Evolutionary conservation across 2,888 invertebrate genomes (phyloP), one percentile per base, ranked within the genome.

Genomic region (Drosophila vallismaia): DNA sequence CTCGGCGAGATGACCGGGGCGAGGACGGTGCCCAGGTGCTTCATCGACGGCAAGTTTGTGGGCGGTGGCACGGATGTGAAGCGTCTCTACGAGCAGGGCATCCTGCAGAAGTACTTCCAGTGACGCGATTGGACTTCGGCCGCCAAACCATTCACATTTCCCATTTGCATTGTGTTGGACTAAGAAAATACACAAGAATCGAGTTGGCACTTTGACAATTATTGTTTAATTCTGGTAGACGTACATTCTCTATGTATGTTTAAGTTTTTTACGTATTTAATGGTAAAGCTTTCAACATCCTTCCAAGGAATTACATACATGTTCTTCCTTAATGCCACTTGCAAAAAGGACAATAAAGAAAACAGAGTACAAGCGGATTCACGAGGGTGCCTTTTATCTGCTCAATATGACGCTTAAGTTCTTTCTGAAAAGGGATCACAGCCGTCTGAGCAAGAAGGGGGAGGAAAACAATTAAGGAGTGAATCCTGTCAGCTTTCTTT

Each of bases 41-140:
- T 99, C 91, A 94, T 99, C 51, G 95, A 97, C 86, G 97, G 97
- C 6, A 94, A 95, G 89, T 99, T 95, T 89, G 93, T 99, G 56
- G 99, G 99, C 5, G 99, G 98, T 31, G 98, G 98, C 3, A 94
- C 95, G 3, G 99, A 99, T 89, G 96, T 98, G 0, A 95, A 95
- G 88, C 93, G 94, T 24, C 90, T 97, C 73, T 93, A 94, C 73
- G 94, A 95, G 36, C 93, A 92, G 51, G 97, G 97, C 53, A 93
- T 95, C 89, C 92, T 98, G 12, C 92, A 93, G 75, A 92, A 93
- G 50, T 91, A 94, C 89, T 92, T 94, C 44, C 92, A 63, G 38
- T 89, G 26, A 82, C 36, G 2, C 3, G 7, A 9, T 33, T 19
- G 2, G 19, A 19, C 19, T 33, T 8, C 8, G 14, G n/a, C 6